phyloP scores from a whole-genome alignment of 2,888 invertebrate genomes.

The Mimachlamys varia region DNA sequence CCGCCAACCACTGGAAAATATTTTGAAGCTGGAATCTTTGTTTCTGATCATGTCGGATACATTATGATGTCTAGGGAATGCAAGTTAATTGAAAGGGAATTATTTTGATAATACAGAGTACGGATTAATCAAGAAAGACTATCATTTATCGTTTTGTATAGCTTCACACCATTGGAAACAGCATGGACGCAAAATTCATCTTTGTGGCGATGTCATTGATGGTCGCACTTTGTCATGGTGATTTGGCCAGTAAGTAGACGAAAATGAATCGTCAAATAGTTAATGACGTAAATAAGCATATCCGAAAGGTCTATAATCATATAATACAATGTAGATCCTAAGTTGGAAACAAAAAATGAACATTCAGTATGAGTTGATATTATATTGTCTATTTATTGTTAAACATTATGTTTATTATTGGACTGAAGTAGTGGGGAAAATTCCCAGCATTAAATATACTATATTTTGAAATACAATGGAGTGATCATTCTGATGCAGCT shows the following conservation, averaged over 20 bases:
- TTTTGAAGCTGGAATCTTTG: background rate
- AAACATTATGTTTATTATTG: too few relatives aligned
- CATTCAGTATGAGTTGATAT: too few relatives aligned
- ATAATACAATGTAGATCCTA: too few relatives aligned
- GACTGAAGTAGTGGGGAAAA: too few relatives aligned
- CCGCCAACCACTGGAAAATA: background rate
- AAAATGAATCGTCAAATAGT: too few relatives aligned
- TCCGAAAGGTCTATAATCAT: too few relatives aligned
- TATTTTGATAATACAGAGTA: background rate
- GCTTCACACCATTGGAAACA: background rate
- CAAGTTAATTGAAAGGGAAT: background rate
- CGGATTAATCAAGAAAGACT: background rate
- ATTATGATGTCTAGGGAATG: background rate
- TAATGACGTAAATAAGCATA: too few relatives aligned
- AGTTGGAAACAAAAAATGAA: too few relatives aligned
- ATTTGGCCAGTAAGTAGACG: conserved; percentile 38
- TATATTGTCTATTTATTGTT: too few relatives aligned
- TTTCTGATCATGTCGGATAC: background rate
- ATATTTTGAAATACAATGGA: too few relatives aligned
- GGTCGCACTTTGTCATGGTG: conserved; percentile 28
- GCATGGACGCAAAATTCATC: background rate
- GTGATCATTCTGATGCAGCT: too few relatives aligned
- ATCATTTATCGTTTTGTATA: background rate
- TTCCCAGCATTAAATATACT: too few relatives aligned
- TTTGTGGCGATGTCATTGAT: background rate